These are phyloP conservation scores for Netelia fuscicornis DNA, from an alignment of 2,888 invertebrate genomes.

Conservation along the genomic window DNA sequence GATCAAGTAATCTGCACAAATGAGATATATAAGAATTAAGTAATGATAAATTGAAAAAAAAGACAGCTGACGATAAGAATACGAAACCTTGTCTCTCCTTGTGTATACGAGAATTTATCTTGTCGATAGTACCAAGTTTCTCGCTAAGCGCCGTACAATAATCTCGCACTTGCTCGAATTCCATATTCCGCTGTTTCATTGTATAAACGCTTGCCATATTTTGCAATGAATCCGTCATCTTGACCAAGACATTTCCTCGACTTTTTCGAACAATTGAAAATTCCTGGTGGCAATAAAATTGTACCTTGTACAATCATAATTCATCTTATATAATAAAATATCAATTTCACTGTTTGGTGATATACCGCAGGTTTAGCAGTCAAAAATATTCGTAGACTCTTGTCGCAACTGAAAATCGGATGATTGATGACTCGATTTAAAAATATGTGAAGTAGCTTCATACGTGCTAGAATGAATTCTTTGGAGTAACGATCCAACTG, in stretches of 20 bases:
- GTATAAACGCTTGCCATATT: slow-evolving; percentile 86
- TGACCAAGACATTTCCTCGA: slow-evolving; percentile 86
- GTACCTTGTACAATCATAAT: neutral
- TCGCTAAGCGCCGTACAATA: slow-evolving; percentile 88
- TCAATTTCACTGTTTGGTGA: slow-evolving; percentile 63
- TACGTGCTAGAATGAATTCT: slow-evolving; percentile 89
- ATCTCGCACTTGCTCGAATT: slow-evolving; percentile 88
- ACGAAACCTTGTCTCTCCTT: slow-evolving; percentile 87
- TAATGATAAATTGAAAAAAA: neutral
- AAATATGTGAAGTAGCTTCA: slow-evolving; percentile 89
- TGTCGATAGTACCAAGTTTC: slow-evolving; percentile 88
- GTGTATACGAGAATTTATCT: slow-evolving; percentile 88
- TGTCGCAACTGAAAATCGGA: slow-evolving; percentile 89
- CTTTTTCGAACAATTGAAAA: slow-evolving; percentile 88
- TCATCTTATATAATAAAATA: neutral
- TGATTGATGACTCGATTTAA: slow-evolving; percentile 89
- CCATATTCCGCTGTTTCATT: slow-evolving; percentile 87
- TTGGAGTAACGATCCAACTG: slow-evolving; percentile 90
- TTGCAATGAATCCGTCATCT: slow-evolving; percentile 87
- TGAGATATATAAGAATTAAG: neutral
- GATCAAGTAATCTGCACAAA: slow-evolving; percentile 84
- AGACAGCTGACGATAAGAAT: neutral
- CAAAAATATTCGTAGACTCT: slow-evolving; percentile 88
- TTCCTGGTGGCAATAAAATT: slow-evolving; percentile 85
- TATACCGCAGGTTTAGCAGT: slow-evolving; percentile 88